Base-by-base conservation (phyloP, 2,113 vertebrate genomes). In the Dermatemys mawii region DNA sequence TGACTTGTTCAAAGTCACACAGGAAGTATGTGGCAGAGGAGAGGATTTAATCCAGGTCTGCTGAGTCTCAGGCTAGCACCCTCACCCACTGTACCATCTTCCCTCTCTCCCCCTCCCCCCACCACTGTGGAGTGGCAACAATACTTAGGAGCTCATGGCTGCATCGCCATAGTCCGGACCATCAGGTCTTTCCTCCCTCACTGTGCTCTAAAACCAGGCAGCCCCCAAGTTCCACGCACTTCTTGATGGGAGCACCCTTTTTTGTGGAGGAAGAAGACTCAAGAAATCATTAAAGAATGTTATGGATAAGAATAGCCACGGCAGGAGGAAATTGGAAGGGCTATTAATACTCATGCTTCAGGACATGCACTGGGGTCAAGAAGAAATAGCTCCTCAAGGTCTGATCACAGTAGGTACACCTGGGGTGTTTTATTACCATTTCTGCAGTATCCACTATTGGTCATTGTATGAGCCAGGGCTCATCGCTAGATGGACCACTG, bases 291-390 rank as follows among this genome's bases (percentile, higher is more conserved):
- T 92, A 55, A 96, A 94, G 5, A 24, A 95, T 90, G 81, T 76
- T 5, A 26, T 22, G 35, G 86, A 93, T 95, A 96, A 96, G 96
- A 95, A 95, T 90, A 95, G 95, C 79, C 88, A 88, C 54, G 67
- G 5, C 48, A 93, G 88, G 83, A 50, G 49, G 49, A 50, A 92
- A 96, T 90, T 90, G 88, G 53, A 57, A 90, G 86, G 86, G 60
- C 54, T 92, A 91, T n/a, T 92, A 94, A 93, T 91, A 83, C 67
- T 94, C 67, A 46, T 60, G 92, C 78, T 94, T 89, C 48, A 89
- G 90, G 90, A 80, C 50, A 81, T 26, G 7, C 6, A 83, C 95
- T 95, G 93, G 75, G 5, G 90, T 88, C 6, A 75, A 85, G 53
- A 86, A 92, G 89, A 87, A 90, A 86, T 55, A 89, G 89, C 87